Evolutionary conservation across 1,140 invertebrate species (phyloP).

Genomic region (Procambarus virginalis): DNA sequence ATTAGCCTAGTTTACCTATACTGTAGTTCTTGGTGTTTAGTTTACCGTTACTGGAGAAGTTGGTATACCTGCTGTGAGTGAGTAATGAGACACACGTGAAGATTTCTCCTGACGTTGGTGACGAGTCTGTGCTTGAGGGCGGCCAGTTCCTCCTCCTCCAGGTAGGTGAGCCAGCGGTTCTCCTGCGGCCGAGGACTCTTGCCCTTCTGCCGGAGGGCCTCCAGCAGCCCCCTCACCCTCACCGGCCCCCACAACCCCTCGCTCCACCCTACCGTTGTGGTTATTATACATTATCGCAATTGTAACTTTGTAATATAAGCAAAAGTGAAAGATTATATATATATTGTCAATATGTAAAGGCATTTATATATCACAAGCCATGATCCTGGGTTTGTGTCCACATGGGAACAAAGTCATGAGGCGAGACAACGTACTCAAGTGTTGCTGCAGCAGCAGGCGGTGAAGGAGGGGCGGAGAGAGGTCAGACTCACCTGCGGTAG

Average conservation of each 20-base stretch:
- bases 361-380: too few relatives aligned
- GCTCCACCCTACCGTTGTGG: slow-evolving; percentile 37
- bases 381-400: too few relatives aligned
- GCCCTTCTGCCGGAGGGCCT: slow-evolving; percentile 37
- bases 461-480: too few relatives aligned
- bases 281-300: neutral
- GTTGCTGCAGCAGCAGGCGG: too few relatives aligned
- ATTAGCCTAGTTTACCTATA: too few relatives aligned
- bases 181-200: slow-evolving; percentile 43
- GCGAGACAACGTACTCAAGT: too few relatives aligned
- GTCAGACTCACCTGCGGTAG: slow-evolving; percentile 31
- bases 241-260: slow-evolving; percentile 33
- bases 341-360: too few relatives aligned
- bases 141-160: slow-evolving; percentile 54
- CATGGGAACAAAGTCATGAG: too few relatives aligned
- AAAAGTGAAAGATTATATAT: too few relatives aligned
- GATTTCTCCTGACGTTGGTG: slow-evolving; percentile 41
- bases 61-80: slow-evolving; percentile 23
- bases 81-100: slow-evolving; percentile 43
- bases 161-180: slow-evolving; percentile 56
- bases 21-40: too few relatives aligned
- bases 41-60: too few relatives aligned
- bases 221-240: slow-evolving; percentile 43
- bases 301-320: neutral
- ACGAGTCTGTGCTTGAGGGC: slow-evolving; percentile 43